Percentiles rank a stretch among this genome's conserved stretches.
These are phyloP conservation scores for Globodera rostochiensis DNA, from an alignment of 1,140 invertebrate species.

Conservation along the genomic window DNA sequence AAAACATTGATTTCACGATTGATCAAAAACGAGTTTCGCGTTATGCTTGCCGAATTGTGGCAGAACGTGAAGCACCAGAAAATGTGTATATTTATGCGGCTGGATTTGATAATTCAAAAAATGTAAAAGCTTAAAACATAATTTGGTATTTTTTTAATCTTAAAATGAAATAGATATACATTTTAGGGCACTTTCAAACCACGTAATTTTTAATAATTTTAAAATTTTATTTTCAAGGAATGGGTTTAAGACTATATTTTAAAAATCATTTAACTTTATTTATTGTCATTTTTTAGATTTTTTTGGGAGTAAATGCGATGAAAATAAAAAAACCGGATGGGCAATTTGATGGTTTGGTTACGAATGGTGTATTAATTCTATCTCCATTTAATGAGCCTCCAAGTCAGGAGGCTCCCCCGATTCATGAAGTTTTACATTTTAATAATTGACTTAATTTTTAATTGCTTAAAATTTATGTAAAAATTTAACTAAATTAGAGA, in stretches of 20 bases:
- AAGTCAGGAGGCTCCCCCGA: too few relatives aligned
- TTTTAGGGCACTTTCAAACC: too few relatives aligned
- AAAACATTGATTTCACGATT: neutral
- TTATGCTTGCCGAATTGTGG: conserved; percentile 87
- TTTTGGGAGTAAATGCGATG: conserved; percentile 90
- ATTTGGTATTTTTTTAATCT: too few relatives aligned
- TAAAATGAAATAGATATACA: too few relatives aligned
- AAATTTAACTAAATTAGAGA: too few relatives aligned
- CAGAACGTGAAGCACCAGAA: conserved; percentile 81
- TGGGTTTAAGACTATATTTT: neutral
- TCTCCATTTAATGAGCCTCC: conserved; percentile 58
- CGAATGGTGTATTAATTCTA: conserved; percentile 94
- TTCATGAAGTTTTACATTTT: too few relatives aligned
- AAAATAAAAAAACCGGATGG: conserved; percentile 89
- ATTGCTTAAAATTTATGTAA: too few relatives aligned
- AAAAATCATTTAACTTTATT: neutral
- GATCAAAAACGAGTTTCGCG: conserved; percentile 79
- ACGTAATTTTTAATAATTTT: too few relatives aligned
- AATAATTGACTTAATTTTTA: too few relatives aligned
- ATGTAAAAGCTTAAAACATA: neutral
- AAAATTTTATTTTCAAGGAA: too few relatives aligned
- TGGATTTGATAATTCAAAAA: conserved; percentile 90
- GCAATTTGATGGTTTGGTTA: conserved; percentile 96
- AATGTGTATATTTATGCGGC: conserved; percentile 84
- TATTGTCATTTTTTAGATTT: conserved; percentile 74